Evolutionary conservation across 1,140 invertebrate species (phyloP).

Genomic region (Eufriesea mexicana): DNA sequence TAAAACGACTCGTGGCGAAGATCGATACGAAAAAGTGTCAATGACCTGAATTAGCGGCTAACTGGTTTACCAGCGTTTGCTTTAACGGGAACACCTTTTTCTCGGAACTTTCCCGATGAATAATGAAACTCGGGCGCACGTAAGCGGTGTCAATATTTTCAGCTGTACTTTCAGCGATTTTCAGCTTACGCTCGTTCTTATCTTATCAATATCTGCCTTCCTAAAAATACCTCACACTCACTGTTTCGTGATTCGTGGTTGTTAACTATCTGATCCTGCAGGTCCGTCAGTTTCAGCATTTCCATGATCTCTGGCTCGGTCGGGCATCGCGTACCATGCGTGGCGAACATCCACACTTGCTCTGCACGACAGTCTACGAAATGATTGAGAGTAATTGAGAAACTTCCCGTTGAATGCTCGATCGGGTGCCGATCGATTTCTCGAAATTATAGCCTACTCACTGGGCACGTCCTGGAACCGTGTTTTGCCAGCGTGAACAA

Average conservation of each 20-base stretch:
- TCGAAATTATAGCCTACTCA: constrained; percentile 61
- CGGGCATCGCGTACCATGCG: constrained; percentile 76
- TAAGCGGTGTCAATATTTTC: background rate
- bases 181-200: too few relatives aligned
- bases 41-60: constrained; percentile 38
- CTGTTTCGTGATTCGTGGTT: constrained; percentile 72
- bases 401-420: background rate
- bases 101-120: background rate
- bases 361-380: constrained; percentile 72
- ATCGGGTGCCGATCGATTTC: background rate
- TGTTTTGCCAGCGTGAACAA: constrained; percentile 75
- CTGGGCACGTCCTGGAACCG: constrained; percentile 75
- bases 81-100: background rate
- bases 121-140: too few relatives aligned
- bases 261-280: constrained; percentile 71
- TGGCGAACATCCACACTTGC: constrained; percentile 75
- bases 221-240: constrained; percentile 46
- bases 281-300: constrained; percentile 60
- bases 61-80: constrained; percentile 13
- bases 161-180: background rate
- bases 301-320: constrained; percentile 50
- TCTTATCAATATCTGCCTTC: background rate
- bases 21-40: constrained; percentile 41
- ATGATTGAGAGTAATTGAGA: background rate
- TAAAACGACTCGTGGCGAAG: constrained; percentile 17